phyloP scores from a whole-genome alignment of 2,113 vertebrate genomes.

The Bolborhynchus lineola region DNA sequence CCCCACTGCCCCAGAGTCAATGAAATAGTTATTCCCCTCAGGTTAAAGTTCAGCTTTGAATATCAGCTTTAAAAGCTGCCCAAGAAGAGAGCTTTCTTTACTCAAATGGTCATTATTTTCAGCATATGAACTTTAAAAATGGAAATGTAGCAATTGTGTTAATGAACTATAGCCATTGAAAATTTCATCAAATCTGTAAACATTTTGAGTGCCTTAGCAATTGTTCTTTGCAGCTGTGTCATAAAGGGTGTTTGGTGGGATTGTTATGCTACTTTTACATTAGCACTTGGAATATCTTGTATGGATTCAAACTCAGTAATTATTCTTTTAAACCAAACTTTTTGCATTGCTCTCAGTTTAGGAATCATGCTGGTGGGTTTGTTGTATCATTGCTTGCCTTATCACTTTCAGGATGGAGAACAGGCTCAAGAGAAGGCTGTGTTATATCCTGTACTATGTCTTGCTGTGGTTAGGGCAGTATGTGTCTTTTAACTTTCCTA shows the following conservation, averaged over 20 bases:
- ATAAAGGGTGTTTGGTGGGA: not conserved
- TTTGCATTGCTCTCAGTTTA: not conserved
- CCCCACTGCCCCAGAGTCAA: not conserved
- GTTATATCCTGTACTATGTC: not conserved
- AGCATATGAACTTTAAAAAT: not conserved
- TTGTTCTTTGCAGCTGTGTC: not conserved
- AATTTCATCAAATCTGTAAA: not conserved
- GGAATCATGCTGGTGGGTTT: not conserved
- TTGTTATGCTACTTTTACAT: not conserved
- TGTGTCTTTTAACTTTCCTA: not conserved
- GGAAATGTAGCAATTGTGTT: not conserved
- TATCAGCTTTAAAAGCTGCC: constrained; percentile 49
- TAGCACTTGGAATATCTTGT: not conserved
- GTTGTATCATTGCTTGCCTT: not conserved
- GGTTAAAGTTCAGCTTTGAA: constrained; percentile 61
- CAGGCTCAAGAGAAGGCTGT: not conserved
- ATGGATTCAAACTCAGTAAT: not conserved
- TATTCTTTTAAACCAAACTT: not conserved
- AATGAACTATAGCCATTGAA: not conserved
- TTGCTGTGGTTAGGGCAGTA: not conserved
- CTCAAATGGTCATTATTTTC: not conserved
- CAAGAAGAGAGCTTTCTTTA: constrained; percentile 6
- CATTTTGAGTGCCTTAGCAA: not conserved
- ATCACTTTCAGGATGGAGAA: not conserved
- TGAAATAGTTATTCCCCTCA: constrained; percentile 35